Base-by-base conservation (phyloP, 1,140 invertebrate species). In the Homalodisca vitripennis region DNA sequence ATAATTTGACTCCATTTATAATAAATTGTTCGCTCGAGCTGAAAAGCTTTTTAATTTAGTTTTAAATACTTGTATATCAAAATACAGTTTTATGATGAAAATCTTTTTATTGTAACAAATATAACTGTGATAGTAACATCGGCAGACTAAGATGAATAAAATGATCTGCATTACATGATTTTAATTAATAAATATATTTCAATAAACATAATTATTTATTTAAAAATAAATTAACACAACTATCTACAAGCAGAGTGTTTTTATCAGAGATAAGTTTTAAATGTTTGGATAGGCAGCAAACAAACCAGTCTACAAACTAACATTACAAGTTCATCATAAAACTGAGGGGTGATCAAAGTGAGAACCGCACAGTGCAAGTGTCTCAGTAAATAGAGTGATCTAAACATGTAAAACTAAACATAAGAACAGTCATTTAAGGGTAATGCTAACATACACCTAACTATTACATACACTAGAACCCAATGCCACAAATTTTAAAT, bases 381-480 rank as follows among this genome's bases (percentile, higher is more conserved):
- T 51, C 48, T 51, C 48, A 22, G 48, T 51, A 51, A 51, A 51
- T 20, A 3, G 22, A 22, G 48, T 51, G 48, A 51, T 51, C n/a
- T 20, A 51, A 51, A 51, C 17, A 51, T 20, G 6, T 20, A 51
- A 51, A 51, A 51, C 22, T 3, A 51, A 22, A 51, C 48, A 51
- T 14, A 20, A 51, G 48, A n/a, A n/a, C n/a, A n/a, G n/a, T n/a
- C n/a, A n/a, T n/a, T 51, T 51, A 51, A 51, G 48, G 48, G 48
- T 22, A 51, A 51, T 51, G 22, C 48, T 51, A 51, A 51, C 48
- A 51, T 51, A 51, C 48, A 51, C 48, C 48, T 51, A 51, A 51
- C 48, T 51, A 51, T 51, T 51, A 51, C 48, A 51, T 51, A 51
- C 48, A 51, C n/a, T 51, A 51, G 48, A 85, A 74, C 86, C 86